Percentiles rank a stretch among this genome's conserved stretches.
phyloP scores from a whole-genome alignment of 2,888 invertebrate species.

The Macrophya alboannulata region DNA sequence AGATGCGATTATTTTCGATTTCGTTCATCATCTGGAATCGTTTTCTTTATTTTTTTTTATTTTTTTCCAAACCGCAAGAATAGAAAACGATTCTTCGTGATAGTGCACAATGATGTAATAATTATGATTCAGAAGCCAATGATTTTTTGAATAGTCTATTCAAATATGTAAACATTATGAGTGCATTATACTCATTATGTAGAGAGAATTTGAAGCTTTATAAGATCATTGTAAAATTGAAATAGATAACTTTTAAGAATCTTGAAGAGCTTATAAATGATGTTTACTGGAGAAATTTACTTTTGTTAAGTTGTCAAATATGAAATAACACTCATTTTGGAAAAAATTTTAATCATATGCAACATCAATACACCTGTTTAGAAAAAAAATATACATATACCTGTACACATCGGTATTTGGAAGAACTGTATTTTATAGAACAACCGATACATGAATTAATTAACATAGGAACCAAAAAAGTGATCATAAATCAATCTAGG shows the following conservation, averaged over 20 bases:
- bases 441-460: background rate
- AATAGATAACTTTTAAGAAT: background rate
- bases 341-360: background rate
- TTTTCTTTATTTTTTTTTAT: background rate
- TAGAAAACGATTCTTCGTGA: too few relatives aligned
- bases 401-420: background rate
- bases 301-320: background rate
- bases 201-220: background rate
- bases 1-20: background rate
- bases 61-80: too few relatives aligned
- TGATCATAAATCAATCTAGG: background rate
- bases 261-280: background rate
- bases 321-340: background rate
- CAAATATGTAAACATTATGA: background rate
- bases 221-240: background rate
- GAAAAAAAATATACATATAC: background rate
- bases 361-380: background rate
- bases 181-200: background rate
- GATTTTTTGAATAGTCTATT: background rate
- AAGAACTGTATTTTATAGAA: background rate
- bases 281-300: background rate
- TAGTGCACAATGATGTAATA: background rate
- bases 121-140: background rate
- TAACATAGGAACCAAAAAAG: background rate
- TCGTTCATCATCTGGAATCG: background rate